phyloP scores from a whole-genome alignment of 2,888 invertebrate genomes.

The Acronicta leporina region DNA sequence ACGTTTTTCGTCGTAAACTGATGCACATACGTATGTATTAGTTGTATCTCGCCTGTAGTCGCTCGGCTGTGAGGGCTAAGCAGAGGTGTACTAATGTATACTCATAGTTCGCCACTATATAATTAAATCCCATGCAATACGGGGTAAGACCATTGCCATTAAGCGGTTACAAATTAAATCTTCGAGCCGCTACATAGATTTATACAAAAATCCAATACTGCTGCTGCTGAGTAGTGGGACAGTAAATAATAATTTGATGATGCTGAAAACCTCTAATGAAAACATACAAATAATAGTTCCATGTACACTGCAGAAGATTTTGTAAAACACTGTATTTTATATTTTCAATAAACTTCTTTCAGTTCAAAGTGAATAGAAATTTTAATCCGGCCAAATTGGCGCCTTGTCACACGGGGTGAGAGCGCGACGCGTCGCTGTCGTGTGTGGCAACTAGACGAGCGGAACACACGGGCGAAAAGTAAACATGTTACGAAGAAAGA shows the following conservation, averaged over 20 bases:
- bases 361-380: constrained; percentile 56
- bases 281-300: neutral
- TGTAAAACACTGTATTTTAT: constrained; percentile 45
- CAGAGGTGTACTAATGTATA: neutral
- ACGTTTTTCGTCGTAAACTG: constrained; percentile 5
- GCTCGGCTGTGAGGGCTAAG: too few relatives aligned
- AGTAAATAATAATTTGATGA: too few relatives aligned
- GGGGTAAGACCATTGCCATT: too few relatives aligned
- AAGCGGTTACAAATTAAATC: too few relatives aligned
- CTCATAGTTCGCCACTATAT: too few relatives aligned
- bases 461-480: neutral
- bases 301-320: constrained; percentile 3
- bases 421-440: constrained; percentile 43
- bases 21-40: neutral
- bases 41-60: neutral
- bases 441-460: constrained; percentile 26
- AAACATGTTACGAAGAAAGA: neutral
- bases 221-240: too few relatives aligned
- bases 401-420: constrained; percentile 57
- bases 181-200: too few relatives aligned
- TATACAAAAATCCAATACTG: too few relatives aligned
- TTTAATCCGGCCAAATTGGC: constrained; percentile 62
- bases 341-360: constrained; percentile 58
- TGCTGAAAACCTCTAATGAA: too few relatives aligned
- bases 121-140: too few relatives aligned